Percentiles rank a stretch among this genome's conserved stretches.
Conservation (phyloP, 1,140 invertebrate species). For the Paralvinella palmiformis region DNA sequence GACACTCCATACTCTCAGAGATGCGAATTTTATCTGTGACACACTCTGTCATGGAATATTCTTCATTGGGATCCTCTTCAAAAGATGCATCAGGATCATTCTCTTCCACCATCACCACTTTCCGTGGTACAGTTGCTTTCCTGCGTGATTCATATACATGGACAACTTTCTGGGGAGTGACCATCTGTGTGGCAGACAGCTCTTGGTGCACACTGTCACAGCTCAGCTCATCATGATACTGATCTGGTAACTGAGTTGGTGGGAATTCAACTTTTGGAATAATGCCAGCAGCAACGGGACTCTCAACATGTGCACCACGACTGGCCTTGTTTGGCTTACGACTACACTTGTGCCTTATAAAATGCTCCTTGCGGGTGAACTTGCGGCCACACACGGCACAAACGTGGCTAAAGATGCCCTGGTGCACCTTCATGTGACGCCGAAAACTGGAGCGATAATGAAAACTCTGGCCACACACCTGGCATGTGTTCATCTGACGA, state of each 20-base stretch:
- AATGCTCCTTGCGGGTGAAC: slow-evolving; percentile 24
- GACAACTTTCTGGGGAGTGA: not conserved
- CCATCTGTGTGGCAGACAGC: not conserved
- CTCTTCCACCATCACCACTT: not conserved
- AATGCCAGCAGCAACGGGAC: not conserved
- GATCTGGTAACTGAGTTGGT: not conserved
- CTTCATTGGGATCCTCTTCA: too few species aligned
- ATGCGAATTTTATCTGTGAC: too few species aligned
- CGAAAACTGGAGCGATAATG: slow-evolving; percentile 18
- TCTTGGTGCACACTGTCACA: not conserved
- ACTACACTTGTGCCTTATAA: slow-evolving; percentile 19
- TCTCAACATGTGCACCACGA: not conserved
- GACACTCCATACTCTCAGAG: too few species aligned
- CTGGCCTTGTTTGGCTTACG: slow-evolving; percentile 15
- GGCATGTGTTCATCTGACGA: slow-evolving; percentile 6
- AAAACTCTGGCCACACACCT: slow-evolving; percentile 11
- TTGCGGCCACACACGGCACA: slow-evolving; percentile 20
- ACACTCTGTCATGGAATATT: too few species aligned
- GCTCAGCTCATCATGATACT: not conserved
- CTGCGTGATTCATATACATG: slow-evolving; percentile 10
- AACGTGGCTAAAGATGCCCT: slow-evolving; percentile 18
- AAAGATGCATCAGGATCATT: not conserved
- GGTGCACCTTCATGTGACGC: slow-evolving; percentile 18
- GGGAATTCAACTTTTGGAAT: not conserved
- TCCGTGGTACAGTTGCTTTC: slow-evolving; percentile 13